phyloP scores from a whole-genome alignment of 2,113 vertebrate genomes.

The Aix galericulata region DNA sequence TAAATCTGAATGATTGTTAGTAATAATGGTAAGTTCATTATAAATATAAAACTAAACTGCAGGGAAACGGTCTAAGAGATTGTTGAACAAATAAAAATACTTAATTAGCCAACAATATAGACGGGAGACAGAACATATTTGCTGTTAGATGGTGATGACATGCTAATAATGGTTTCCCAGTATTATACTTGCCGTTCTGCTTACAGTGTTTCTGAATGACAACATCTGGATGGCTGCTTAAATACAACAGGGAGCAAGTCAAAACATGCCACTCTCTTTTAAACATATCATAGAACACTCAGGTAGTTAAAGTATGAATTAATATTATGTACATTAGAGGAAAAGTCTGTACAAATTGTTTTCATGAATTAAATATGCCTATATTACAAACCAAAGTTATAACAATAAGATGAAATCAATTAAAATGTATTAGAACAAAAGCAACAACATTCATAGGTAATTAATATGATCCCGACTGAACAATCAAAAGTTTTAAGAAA shows the following conservation, averaged over 20 bases:
- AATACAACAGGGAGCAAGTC: not conserved
- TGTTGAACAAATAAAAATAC: conserved; percentile 4
- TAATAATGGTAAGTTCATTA: not conserved
- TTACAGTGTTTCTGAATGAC: not conserved
- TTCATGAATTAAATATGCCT: not conserved
- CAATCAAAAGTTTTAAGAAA: not conserved
- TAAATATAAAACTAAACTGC: not conserved
- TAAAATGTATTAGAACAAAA: not conserved
- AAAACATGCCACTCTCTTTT: not conserved
- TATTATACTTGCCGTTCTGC: not conserved
- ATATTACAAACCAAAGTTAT: not conserved
- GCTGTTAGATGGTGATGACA: not conserved
- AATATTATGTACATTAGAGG: not conserved
- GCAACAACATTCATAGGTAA: not conserved
- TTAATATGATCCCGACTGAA: not conserved
- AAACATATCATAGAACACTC: not conserved
- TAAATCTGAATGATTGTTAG: not conserved
- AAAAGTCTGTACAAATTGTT: not conserved
- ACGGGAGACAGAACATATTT: not conserved
- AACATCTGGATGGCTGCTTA: not conserved
- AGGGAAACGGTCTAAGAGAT: not conserved
- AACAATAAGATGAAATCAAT: not conserved
- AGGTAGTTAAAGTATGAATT: not conserved
- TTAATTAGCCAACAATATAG: not conserved
- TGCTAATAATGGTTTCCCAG: not conserved